phyloP scores from a whole-genome alignment of 2,888 invertebrate genomes.

The Liopterus haemorrhoidalis region DNA sequence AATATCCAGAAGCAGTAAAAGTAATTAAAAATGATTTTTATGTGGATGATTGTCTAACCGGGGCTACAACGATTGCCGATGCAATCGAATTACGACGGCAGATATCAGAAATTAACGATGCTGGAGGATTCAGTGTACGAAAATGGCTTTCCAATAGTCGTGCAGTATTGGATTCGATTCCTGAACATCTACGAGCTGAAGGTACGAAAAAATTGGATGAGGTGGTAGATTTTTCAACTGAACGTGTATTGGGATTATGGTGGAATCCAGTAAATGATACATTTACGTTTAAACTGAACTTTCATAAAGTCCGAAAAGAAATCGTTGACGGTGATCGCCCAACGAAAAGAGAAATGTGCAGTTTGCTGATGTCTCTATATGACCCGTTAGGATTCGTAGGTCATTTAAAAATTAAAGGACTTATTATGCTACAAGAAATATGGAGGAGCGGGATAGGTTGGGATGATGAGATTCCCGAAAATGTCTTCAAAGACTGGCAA shows the following conservation, averaged over 20 bases:
- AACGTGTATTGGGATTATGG: conserved; percentile 22
- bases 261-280: conserved; percentile 15
- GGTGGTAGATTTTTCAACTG: not conserved
- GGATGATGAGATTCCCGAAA: conserved; percentile 13
- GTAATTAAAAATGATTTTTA: no score
- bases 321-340: conserved; percentile 18
- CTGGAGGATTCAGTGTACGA: conserved; percentile 24
- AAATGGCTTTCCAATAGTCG: conserved; percentile 33
- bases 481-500: conserved; percentile 4
- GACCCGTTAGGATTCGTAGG: conserved; percentile 16
- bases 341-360: conserved; percentile 21
- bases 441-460: conserved; percentile 11
- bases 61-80: no score
- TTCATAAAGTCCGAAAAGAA: conserved; percentile 21
- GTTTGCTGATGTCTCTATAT: conserved; percentile 15
- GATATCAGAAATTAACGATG: no score
- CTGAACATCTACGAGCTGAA: not conserved
- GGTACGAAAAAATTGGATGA: conserved; percentile 6
- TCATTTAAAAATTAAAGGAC: conserved; percentile 4
- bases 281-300: conserved; percentile 8
- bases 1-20: no score
- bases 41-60: no score
- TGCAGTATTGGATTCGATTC: not conserved
- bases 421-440: conserved; percentile 16
- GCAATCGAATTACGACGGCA: no score